Evolutionary conservation across 2,113 vertebrate species (phyloP), one percentile per base, ranked within the genome.

Genomic region (Salvelinus namaycush): DNA sequence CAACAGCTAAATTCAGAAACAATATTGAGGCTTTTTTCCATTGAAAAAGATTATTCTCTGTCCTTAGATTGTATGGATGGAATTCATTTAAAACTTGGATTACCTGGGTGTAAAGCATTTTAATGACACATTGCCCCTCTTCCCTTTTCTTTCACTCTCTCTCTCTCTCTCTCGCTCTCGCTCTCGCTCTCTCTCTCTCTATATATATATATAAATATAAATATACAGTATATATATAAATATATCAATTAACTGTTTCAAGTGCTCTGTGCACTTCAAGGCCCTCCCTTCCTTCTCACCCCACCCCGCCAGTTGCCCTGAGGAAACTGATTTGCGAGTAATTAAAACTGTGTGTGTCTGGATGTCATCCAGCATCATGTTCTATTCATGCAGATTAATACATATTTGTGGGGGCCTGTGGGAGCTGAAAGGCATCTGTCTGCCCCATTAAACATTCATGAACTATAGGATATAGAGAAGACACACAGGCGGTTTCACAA

Each of bases 321-420:
- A 87, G 83, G 84, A 88, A 89, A 92, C 81, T 87, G 89, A 90
- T 90, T 91, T 87, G 86, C 51, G 77, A 90, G 89, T 93, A 93
- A 93, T 93, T 92, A 93, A 90, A 90, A 90, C 83, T 34, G 79
- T 82, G 80, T 83, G 87, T 89, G 87, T 83, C 82, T 90, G 92
- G 86, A 83, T 80, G 84, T 83, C 48, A 77, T 87, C 90, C 88
- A 87, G 84, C 90, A 89, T 93, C 88, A 92, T 93, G 89, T 92
- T 92, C 90, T 93, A 91, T 93, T 93, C 90, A 90, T 93, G 89
- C 87, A 92, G 89, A 93, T 93, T 92, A 93, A 93, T 92, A 92
- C 90, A 92, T 93, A 93, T 93, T 92, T 93, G 91, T 88, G 64
- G 44, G 83, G 60, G 89, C 90, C 89, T 84, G 83, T 85, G 84